These are phyloP conservation scores for Mnemiopsis leidyi DNA, from an alignment of 37 sponge, comb jelly and placozoan species.

Conservation along the genomic window DNA sequence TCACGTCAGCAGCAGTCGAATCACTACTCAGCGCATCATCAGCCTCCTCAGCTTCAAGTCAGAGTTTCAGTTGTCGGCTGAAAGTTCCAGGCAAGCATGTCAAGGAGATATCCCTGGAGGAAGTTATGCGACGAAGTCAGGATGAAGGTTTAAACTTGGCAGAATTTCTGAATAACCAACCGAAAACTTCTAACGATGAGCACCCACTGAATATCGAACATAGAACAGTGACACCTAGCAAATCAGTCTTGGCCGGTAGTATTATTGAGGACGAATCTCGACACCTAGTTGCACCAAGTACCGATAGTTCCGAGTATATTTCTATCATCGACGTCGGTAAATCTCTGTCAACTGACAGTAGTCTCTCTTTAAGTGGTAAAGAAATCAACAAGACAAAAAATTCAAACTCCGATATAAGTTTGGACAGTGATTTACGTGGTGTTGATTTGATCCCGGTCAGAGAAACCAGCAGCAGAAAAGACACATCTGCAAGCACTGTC, in stretches of 20 bases:
- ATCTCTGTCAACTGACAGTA: neutral
- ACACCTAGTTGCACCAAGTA: constrained; percentile 34
- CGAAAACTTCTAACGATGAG: neutral
- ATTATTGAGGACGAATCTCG: constrained; percentile 1
- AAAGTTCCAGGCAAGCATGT: neutral
- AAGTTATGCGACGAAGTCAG: constrained; percentile 5
- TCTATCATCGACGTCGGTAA: constrained; percentile 41
- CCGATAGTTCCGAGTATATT: constrained; percentile 13
- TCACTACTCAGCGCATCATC: neutral
- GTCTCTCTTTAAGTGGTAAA: neutral
- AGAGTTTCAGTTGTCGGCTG: neutral
- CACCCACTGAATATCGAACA: neutral
- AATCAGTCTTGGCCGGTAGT: neutral
- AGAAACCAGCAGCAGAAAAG: neutral
- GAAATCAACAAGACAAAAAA: neutral
- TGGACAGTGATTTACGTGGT: neutral
- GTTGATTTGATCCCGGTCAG: constrained; percentile 44
- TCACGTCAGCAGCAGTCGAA: constrained; percentile 41
- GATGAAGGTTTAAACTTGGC: constrained; percentile 4
- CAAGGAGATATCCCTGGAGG: neutral
- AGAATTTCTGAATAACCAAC: neutral
- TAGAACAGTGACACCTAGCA: neutral
- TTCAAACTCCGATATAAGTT: neutral
- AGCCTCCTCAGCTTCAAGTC: neutral
- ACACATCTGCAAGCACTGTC: constrained; percentile 19